A percentile compares a stretch with the other conserved stretches of the same genome.
phyloP scores from a whole-genome alignment of 2,888 invertebrate species.

The Oegoconia quadripuncta region DNA sequence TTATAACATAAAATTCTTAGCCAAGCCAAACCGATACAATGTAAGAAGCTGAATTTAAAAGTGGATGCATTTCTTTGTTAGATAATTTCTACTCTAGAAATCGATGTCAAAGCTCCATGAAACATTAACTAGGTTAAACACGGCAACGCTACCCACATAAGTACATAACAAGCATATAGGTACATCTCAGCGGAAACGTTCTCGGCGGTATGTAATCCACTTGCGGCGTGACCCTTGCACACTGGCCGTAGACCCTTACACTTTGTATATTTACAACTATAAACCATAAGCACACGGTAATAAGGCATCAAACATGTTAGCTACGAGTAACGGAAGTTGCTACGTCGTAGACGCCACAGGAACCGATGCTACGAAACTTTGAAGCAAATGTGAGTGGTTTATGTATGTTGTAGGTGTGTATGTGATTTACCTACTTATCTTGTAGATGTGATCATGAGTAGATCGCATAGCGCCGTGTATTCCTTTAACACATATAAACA shows the following conservation, averaged over 20 bases:
- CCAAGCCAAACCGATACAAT: no score
- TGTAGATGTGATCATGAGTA: no score
- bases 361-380: constrained; percentile 4
- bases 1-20: no score
- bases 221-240: constrained; percentile 9
- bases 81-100: no score
- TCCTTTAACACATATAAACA: no score
- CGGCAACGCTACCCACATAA: not conserved
- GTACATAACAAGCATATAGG: not conserved
- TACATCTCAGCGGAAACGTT: constrained; percentile 7
- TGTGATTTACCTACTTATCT: no score
- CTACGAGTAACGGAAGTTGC: not conserved
- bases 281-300: not conserved
- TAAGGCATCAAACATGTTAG: not conserved
- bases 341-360: constrained; percentile 3
- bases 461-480: no score
- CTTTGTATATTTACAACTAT: not conserved
- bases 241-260: constrained; percentile 1
- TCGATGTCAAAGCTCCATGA: no score
- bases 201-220: constrained; percentile 12
- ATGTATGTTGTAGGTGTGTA: no score
- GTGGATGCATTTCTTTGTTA: no score
- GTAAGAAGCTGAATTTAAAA: no score
- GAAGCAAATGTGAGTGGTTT: no score
- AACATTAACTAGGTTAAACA: not conserved